A percentile compares a stretch with the other conserved stretches of the same genome.
Evolutionary conservation across 2,888 invertebrate genomes (phyloP).

Genomic region (Plebejus argus): DNA sequence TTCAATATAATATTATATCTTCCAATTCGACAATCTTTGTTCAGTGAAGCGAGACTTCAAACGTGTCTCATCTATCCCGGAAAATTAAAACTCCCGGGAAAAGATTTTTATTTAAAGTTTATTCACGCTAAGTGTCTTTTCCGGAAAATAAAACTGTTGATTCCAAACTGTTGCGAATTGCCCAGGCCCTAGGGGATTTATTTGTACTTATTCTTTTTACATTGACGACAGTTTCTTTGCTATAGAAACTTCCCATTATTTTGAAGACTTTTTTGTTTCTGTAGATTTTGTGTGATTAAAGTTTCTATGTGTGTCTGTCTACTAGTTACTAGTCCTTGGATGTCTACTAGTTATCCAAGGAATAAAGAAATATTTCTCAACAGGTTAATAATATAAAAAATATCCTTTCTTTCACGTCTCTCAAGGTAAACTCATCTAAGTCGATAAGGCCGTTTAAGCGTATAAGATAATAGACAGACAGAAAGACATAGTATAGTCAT

Average conservation of each 20-base stretch:
- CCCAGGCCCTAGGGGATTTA: not conserved
- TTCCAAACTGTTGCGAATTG: not conserved
- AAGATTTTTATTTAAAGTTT: not conserved
- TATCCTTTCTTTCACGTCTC: too few species aligned
- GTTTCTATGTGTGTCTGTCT: too few species aligned
- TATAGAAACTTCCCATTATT: not conserved
- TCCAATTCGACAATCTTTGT: not conserved
- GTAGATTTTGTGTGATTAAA: not conserved
- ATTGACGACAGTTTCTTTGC: not conserved
- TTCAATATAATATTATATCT: not conserved
- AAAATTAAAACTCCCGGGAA: constrained; percentile 22
- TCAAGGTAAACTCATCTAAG: too few species aligned
- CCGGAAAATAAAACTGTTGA: not conserved
- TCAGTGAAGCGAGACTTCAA: not conserved
- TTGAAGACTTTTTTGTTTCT: not conserved
- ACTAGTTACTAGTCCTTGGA: too few species aligned
- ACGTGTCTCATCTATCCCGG: constrained; percentile 22
- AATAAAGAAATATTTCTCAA: too few species aligned
- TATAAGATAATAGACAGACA: too few species aligned
- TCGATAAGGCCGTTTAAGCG: too few species aligned
- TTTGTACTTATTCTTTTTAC: not conserved
- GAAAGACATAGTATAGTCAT: too few species aligned
- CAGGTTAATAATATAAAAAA: too few species aligned
- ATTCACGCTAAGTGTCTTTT: constrained; percentile 9
- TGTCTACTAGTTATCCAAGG: too few species aligned